Evolutionary conservation across 1,140 invertebrate genomes (phyloP).

Genomic region (Eulimnadia texana): DNA sequence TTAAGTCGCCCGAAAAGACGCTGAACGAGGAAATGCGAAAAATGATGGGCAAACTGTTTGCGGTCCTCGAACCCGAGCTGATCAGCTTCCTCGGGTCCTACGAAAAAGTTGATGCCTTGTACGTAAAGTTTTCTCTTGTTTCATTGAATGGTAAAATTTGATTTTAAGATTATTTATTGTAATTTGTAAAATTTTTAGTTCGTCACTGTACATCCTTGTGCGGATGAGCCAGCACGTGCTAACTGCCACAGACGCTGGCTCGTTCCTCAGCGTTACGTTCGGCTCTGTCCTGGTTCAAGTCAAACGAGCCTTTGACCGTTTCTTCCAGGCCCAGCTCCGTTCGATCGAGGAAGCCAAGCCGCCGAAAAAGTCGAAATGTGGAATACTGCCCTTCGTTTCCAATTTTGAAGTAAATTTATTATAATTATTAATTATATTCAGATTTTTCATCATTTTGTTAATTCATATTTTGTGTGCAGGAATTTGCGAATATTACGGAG

Average conservation of each 20-base stretch:
- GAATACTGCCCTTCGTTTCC: slow-evolving; percentile 77
- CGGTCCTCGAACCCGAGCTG: slow-evolving; percentile 68
- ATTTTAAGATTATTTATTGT: background rate
- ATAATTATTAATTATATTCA: slow-evolving; percentile 13
- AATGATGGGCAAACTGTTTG: slow-evolving; percentile 78
- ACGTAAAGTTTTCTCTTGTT: slow-evolving; percentile 29
- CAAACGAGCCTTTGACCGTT: slow-evolving; percentile 87
- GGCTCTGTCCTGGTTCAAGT: slow-evolving; percentile 76
- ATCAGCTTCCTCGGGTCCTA: slow-evolving; percentile 67
- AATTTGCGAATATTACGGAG: slow-evolving; percentile 75
- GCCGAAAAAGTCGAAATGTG: slow-evolving; percentile 65
- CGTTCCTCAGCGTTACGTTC: slow-evolving; percentile 78
- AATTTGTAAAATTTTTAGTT: slow-evolving; percentile 40
- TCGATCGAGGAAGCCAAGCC: slow-evolving; percentile 66
- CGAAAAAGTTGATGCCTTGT: slow-evolving; percentile 79
- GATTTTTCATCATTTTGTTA: background rate
- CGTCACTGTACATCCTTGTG: slow-evolving; percentile 83
- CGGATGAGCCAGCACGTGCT: slow-evolving; percentile 76
- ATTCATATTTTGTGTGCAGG: slow-evolving; percentile 33
- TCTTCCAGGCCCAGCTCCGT: slow-evolving; percentile 72
- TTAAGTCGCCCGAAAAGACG: slow-evolving; percentile 18
- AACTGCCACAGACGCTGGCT: slow-evolving; percentile 77
- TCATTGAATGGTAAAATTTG: slow-evolving; percentile 1
- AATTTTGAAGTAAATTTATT: slow-evolving; percentile 54
- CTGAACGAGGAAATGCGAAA: slow-evolving; percentile 48